Conservation (phyloP, 1,140 invertebrate species). For the Apocrypta bakeri region DNA sequence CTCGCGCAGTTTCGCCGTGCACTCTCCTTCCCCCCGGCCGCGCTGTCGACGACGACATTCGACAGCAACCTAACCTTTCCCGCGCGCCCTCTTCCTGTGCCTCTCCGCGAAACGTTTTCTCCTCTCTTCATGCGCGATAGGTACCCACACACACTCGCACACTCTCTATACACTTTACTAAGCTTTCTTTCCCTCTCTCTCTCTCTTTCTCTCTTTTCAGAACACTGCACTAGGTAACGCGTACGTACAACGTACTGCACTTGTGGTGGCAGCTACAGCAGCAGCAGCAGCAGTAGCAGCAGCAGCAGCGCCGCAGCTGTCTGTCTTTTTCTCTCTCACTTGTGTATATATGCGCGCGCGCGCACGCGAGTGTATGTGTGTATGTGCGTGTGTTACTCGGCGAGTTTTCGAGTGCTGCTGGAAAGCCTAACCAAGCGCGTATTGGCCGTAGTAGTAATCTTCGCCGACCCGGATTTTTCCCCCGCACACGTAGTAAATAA, state of each 20-base stretch:
- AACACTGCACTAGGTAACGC: background rate
- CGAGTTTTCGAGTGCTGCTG: constrained; percentile 5
- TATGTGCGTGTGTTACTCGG: background rate
- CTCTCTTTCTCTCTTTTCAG: background rate
- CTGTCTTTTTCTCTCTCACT: background rate
- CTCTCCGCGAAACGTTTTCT: constrained; percentile 32
- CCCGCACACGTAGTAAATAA: constrained; percentile 27
- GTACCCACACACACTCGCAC: background rate
- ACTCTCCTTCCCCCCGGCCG: constrained; percentile 9
- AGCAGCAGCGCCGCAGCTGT: background rate
- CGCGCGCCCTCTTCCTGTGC: constrained; percentile 31
- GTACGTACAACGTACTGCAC: background rate
- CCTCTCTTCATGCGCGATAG: constrained; percentile 10
- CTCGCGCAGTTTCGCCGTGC: no score
- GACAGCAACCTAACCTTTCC: constrained; percentile 32
- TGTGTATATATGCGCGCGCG: background rate
- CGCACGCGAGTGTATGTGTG: background rate
- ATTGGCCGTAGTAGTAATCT: background rate
- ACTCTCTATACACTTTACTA: background rate
- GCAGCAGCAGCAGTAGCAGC: background rate
- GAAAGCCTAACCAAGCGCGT: background rate
- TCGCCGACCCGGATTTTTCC: constrained; percentile 8
- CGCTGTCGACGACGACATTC: background rate
- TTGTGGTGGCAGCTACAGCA: background rate
- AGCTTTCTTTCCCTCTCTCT: background rate